Conservation (phyloP, 1,140 invertebrate genomes). For the Psix sp. region DNA sequence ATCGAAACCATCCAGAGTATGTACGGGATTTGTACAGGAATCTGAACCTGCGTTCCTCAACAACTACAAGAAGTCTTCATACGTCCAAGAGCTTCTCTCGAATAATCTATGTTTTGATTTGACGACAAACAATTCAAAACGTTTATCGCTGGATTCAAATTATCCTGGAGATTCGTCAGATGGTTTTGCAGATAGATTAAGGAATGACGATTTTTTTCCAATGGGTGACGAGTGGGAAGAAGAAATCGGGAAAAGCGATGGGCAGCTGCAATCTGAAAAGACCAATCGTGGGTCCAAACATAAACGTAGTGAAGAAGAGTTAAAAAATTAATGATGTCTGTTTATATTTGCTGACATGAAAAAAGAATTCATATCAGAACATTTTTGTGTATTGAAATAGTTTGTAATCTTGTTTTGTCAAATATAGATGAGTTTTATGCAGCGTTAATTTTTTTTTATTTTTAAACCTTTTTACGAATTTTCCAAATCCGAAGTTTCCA, state of each 20-base stretch:
- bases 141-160: constrained; percentile 1
- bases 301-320: constrained; percentile 1
- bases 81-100: constrained; percentile 15
- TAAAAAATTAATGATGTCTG: constrained; percentile 6
- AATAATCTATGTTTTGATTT: constrained; percentile 5
- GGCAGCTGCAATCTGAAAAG: constrained; percentile 13
- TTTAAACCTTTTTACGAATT: constrained; percentile 12
- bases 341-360: not conserved
- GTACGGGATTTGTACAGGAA: constrained; percentile 50
- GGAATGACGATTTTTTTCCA: constrained; percentile 69
- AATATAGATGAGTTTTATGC: constrained; percentile 7
- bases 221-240: constrained; percentile 68
- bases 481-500: no score
- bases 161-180: not conserved
- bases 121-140: constrained; percentile 3
- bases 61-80: constrained; percentile 44
- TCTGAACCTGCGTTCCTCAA: constrained; percentile 5
- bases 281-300: not conserved
- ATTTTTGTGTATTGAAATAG: no score
- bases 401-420: no score
- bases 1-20: constrained; percentile 35
- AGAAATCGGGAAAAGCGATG: constrained; percentile 53
- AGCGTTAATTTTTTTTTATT: not conserved
- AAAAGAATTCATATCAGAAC: not conserved
- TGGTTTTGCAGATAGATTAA: constrained; percentile 11